phyloP scores from a whole-genome alignment of 2,888 invertebrate species.

The Neoitamus cyanurus region DNA sequence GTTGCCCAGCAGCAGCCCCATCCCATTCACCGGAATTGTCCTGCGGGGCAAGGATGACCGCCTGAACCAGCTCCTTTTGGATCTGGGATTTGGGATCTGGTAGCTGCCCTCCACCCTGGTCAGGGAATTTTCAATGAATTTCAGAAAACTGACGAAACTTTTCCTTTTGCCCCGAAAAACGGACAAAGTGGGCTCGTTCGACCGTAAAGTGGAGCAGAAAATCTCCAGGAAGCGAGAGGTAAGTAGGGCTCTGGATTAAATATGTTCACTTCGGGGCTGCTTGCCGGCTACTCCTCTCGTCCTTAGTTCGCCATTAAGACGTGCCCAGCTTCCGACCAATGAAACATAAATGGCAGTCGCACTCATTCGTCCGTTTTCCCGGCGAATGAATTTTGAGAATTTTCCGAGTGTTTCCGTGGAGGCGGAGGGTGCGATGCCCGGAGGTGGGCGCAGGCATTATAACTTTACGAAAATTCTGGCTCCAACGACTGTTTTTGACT shows the following conservation, averaged over 20 bases:
- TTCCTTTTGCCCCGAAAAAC: constrained; percentile 32
- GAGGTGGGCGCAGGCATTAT: background rate
- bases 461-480: background rate
- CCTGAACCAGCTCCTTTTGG: background rate
- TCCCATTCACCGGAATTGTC: background rate
- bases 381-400: constrained; percentile 25
- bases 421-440: background rate
- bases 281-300: background rate
- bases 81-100: constrained; percentile 8
- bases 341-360: constrained; percentile 50
- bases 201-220: constrained; percentile 48
- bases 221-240: constrained; percentile 25
- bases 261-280: constrained; percentile 16
- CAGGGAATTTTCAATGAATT: constrained; percentile 50
- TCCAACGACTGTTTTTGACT: constrained; percentile 32
- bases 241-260: constrained; percentile 20
- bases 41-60: background rate
- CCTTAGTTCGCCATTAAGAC: constrained; percentile 34
- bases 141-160: constrained; percentile 49
- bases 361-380: constrained; percentile 43
- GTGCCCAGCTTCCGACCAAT: constrained; percentile 42
- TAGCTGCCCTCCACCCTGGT: background rate
- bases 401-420: constrained; percentile 4
- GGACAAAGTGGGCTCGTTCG: constrained; percentile 46
- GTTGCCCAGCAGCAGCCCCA: constrained; percentile 24